Conservation (phyloP, 2,113 vertebrate species). For the Atractosteus spatula region DNA sequence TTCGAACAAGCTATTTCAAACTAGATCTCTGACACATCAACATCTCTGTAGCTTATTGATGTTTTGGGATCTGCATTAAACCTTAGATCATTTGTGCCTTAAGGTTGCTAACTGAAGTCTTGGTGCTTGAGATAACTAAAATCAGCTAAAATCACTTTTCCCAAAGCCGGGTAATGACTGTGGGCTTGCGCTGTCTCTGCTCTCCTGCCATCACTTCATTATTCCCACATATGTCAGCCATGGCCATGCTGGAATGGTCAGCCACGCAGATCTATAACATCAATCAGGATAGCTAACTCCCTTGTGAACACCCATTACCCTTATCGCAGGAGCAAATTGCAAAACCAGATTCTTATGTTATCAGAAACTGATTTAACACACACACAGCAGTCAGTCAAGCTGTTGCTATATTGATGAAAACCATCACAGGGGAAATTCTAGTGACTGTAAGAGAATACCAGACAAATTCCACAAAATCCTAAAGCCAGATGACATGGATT, state of each 20-base stretch:
- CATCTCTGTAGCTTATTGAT: too few relatives aligned
- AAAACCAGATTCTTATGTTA: too few relatives aligned
- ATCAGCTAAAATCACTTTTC: too few relatives aligned
- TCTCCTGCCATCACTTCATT: neutral
- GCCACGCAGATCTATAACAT: neutral
- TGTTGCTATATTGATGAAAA: neutral
- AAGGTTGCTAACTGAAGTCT: too few relatives aligned
- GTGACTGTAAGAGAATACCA: neutral
- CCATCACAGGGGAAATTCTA: neutral
- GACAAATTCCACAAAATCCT: neutral
- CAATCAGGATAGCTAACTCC: neutral
- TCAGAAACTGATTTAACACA: neutral
- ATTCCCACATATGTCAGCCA: neutral
- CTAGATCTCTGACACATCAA: too few relatives aligned
- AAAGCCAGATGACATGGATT: neutral
- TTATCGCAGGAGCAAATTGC: neutral
- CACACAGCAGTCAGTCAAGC: neutral
- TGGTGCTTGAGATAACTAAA: too few relatives aligned
- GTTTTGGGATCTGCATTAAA: too few relatives aligned
- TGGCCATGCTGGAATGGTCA: neutral
- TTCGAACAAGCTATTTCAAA: too few relatives aligned
- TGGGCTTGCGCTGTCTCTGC: too few relatives aligned
- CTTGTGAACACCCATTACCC: neutral
- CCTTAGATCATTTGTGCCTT: too few relatives aligned
- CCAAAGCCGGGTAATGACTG: too few relatives aligned